phyloP scores from a whole-genome alignment of 1,140 invertebrate species.

The Mercenaria mercenaria region DNA sequence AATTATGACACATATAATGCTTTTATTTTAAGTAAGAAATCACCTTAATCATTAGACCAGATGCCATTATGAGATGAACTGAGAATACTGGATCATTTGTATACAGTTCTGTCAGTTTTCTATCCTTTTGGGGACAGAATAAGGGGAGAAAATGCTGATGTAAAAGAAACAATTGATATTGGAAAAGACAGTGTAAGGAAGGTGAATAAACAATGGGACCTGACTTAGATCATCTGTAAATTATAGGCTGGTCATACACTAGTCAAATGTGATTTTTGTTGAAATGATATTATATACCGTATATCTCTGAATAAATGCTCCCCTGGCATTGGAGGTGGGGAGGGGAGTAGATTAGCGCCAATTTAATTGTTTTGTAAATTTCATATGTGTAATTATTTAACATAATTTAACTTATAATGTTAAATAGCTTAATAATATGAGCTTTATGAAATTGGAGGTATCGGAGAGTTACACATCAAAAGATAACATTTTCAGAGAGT shows the following conservation, averaged over 20 bases:
- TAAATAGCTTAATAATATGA: no score
- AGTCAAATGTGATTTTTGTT: slow-evolving; percentile 24
- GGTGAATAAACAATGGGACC: not conserved
- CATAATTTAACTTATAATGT: no score
- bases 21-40: slow-evolving; percentile 56
- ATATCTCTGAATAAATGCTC: no score
- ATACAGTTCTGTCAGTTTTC: not conserved
- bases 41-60: slow-evolving; percentile 1
- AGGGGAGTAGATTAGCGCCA: no score
- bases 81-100: not conserved
- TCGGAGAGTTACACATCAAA: no score
- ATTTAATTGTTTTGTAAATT: no score
- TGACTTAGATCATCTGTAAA: not conserved
- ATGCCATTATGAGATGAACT: not conserved
- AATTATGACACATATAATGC: slow-evolving; percentile 50
- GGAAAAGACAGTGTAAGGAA: not conserved
- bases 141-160: not conserved
- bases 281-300: not conserved
- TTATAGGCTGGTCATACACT: slow-evolving; percentile 12
- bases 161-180: not conserved
- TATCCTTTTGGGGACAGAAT: slow-evolving; percentile 8
- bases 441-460: no score
- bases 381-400: no score
- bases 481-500: no score
- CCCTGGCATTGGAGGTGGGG: no score